A percentile compares a stretch with the other conserved stretches of the same genome.
These are phyloP conservation scores for Pseudomyrmex cubaensis DNA, from an alignment of 1,140 invertebrate species.

Conservation along the genomic window DNA sequence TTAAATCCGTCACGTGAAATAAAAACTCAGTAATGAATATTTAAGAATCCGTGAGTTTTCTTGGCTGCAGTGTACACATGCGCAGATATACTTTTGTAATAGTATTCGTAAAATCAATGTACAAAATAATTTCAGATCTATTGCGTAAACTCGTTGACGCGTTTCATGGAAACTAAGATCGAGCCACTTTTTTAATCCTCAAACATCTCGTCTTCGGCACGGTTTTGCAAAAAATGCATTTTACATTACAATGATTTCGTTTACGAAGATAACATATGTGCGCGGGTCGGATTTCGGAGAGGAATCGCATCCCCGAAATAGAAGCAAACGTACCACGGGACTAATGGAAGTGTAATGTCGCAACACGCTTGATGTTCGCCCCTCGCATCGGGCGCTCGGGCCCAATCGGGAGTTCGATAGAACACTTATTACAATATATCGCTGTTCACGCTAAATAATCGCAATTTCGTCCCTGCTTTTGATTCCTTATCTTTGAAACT, in stretches of 20 bases:
- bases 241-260: constrained; percentile 49
- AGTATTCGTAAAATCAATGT: too few relatives aligned
- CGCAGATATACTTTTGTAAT: too few relatives aligned
- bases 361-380: constrained; percentile 34
- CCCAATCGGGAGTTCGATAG: constrained; percentile 41
- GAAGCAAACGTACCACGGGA: constrained; percentile 43
- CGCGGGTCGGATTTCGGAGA: constrained; percentile 34
- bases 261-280: constrained; percentile 58
- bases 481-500: constrained; percentile 76
- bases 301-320: constrained; percentile 35
- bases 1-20: too few relatives aligned
- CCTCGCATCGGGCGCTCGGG: constrained; percentile 13
- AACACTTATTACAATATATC: constrained; percentile 56
- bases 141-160: too few relatives aligned
- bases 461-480: constrained; percentile 64
- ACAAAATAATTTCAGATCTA: too few relatives aligned
- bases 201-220: constrained; percentile 27
- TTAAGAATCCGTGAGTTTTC: too few relatives aligned
- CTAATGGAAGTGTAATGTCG: constrained; percentile 60
- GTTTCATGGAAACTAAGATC: background rate
- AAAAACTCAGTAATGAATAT: too few relatives aligned
- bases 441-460: constrained; percentile 74
- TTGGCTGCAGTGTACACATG: too few relatives aligned
- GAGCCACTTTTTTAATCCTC: constrained; percentile 26
- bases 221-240: constrained; percentile 67